Evolutionary conservation across 1,140 invertebrate genomes (phyloP).

Genomic region (Tetragonula clypearis): DNA sequence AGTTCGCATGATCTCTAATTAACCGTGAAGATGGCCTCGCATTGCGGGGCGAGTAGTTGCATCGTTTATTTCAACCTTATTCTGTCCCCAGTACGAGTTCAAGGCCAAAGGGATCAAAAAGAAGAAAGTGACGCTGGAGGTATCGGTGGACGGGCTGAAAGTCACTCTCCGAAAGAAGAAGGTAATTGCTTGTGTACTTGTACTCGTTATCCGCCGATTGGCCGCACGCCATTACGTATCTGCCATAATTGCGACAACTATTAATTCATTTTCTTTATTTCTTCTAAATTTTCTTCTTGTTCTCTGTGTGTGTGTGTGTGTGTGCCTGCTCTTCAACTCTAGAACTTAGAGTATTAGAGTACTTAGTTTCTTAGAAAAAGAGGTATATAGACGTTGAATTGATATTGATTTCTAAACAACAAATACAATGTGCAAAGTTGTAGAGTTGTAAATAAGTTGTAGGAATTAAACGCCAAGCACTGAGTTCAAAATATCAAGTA

Average conservation of each 20-base stretch:
- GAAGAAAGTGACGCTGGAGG: constrained; percentile 96
- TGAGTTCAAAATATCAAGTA: neutral
- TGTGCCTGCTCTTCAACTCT: too few relatives aligned
- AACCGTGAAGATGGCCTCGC: constrained; percentile 1
- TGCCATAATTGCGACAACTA: neutral
- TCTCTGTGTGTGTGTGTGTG: neutral
- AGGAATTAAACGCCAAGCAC: too few relatives aligned
- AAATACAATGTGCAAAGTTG: too few relatives aligned
- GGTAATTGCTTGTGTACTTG: constrained; percentile 61
- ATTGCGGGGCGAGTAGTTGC: neutral
- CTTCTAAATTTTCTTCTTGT: too few relatives aligned
- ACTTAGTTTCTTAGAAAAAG: too few relatives aligned
- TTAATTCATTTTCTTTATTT: neutral
- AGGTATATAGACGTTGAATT: too few relatives aligned
- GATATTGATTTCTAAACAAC: too few relatives aligned
- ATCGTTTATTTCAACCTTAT: constrained; percentile 60
- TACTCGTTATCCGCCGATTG: neutral
- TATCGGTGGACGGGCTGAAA: constrained; percentile 97
- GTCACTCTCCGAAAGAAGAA: constrained; percentile 93
- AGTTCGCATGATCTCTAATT: constrained; percentile 81
- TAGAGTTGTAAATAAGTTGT: neutral
- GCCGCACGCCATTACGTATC: neutral
- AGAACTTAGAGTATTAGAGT: too few relatives aligned
- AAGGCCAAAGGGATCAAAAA: constrained; percentile 99
- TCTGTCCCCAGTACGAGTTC: constrained; percentile 95